Percentiles rank a stretch among this genome's conserved stretches.
phyloP scores from a whole-genome alignment of 1,140 invertebrate genomes.

The Anastatus disparis region DNA sequence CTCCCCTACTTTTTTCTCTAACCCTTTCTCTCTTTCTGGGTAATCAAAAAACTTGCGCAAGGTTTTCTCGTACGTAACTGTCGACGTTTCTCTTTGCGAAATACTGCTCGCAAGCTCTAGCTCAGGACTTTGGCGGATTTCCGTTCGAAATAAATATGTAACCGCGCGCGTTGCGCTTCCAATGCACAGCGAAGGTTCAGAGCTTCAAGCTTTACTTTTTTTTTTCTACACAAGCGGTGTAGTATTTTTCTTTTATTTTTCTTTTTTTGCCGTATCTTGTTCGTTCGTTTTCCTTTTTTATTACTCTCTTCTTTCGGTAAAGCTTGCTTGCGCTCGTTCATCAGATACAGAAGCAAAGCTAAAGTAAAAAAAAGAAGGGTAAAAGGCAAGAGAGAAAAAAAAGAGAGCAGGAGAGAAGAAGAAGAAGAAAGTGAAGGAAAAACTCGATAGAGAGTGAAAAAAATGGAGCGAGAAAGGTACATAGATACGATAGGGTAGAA shows the following conservation, averaged over 20 bases:
- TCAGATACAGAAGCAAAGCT: not conserved
- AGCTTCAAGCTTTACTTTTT: not conserved
- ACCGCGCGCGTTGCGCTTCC: slow-evolving; percentile 1
- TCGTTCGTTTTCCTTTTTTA: not conserved
- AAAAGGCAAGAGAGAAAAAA: not conserved
- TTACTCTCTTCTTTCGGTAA: not conserved
- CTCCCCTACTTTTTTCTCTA: too few species aligned
- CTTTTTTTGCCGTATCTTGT: too few species aligned
- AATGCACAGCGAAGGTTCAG: not conserved
- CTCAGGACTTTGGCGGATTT: not conserved
- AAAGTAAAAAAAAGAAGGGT: not conserved
- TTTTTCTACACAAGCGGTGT: too few species aligned
- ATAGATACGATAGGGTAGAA: too few species aligned
- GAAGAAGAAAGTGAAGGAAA: too few species aligned
- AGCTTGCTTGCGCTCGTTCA: not conserved
- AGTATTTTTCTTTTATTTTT: too few species aligned
- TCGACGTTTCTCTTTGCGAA: not conserved
- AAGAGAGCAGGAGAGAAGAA: too few species aligned
- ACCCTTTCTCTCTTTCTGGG: too few species aligned
- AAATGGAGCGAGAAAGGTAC: too few species aligned
- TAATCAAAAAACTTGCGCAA: too few species aligned
- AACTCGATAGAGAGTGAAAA: too few species aligned
- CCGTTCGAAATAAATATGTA: slow-evolving; percentile 26
- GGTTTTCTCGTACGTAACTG: not conserved
- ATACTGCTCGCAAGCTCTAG: not conserved